Conservation (phyloP, 2,113 vertebrate species). For the Syngnathoides biaculeatus region DNA sequence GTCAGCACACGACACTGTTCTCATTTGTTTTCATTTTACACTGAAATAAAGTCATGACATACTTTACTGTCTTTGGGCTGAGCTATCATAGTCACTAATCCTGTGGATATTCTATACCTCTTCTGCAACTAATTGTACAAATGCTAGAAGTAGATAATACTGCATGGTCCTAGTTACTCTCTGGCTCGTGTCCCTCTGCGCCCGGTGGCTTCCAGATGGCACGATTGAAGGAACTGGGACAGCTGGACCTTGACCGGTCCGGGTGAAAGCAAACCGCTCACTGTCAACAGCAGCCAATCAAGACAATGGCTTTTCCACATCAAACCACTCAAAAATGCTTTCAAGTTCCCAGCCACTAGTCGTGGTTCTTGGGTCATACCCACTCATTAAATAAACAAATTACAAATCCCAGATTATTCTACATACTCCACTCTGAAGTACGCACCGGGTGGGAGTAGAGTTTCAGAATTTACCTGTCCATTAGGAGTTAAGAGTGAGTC, state of each 20-base stretch:
- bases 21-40: conserved; percentile 37
- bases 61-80: conserved; percentile 23
- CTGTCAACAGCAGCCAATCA: conserved; percentile 53
- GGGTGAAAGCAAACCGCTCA: conserved; percentile 48
- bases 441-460: conserved; percentile 25
- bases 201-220: conserved; percentile 56
- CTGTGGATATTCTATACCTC: conserved; percentile 33
- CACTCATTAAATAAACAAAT: conserved; percentile 44
- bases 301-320: conserved; percentile 48
- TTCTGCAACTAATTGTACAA: conserved; percentile 38
- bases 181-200: conserved; percentile 31
- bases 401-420: conserved; percentile 32
- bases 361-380: conserved; percentile 42
- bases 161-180: conserved; percentile 14
- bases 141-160: conserved; percentile 21
- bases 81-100: conserved; percentile 49
- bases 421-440: conserved; percentile 27
- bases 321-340: conserved; percentile 31
- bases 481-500: conserved; percentile 9
- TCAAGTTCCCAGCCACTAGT: conserved; percentile 41
- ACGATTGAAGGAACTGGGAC: conserved; percentile 37
- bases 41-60: conserved; percentile 23
- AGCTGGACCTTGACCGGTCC: conserved; percentile 63
- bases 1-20: conserved; percentile 17
- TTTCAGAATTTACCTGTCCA: conserved; percentile 30